phyloP scores from a whole-genome alignment of 2,888 invertebrate species.

The Chydorus sphaericus region DNA sequence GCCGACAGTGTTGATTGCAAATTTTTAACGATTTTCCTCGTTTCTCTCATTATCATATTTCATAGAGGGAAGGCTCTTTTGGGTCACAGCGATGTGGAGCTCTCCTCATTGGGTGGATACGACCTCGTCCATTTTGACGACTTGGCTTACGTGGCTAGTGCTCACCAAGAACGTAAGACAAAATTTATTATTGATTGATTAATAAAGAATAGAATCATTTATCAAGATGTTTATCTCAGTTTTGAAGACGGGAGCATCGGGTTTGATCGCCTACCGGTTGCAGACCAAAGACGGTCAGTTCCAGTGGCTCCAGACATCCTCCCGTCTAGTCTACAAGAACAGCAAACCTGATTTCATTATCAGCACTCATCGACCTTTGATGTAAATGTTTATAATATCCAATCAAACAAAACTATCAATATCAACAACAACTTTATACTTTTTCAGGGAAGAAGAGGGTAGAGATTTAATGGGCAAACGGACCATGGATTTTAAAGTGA shows the following conservation, averaged over 20 bases:
- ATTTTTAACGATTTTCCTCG: not conserved
- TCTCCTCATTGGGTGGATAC: conserved; percentile 89
- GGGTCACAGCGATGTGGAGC: conserved; percentile 82
- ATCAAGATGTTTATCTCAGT: conserved; percentile 42
- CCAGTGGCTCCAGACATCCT: conserved; percentile 97
- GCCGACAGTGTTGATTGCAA: conserved; percentile 5
- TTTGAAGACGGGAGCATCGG: conserved; percentile 95
- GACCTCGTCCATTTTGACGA: conserved; percentile 97
- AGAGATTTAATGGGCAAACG: conserved; percentile 90
- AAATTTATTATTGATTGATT: conserved; percentile 5
- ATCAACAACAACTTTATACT: conserved; percentile 22
- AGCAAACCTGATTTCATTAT: conserved; percentile 99
- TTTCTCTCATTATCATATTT: conserved; percentile 16
- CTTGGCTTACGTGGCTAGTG: conserved; percentile 90
- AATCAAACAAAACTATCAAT: not conserved
- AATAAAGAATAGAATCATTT: not conserved
- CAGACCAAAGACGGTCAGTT: conserved; percentile 86
- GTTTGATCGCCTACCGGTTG: conserved; percentile 96
- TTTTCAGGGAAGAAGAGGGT: conserved; percentile 88
- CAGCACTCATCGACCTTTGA: conserved; percentile 93
- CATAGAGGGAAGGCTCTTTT: conserved; percentile 82
- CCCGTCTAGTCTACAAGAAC: conserved; percentile 95
- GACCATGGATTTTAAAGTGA: conserved; percentile 97
- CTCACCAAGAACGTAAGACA: conserved; percentile 94
- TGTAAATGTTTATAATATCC: conserved; percentile 48